phyloP scores from a whole-genome alignment of 2,888 invertebrate genomes.

The Protodeltote pygarga region DNA sequence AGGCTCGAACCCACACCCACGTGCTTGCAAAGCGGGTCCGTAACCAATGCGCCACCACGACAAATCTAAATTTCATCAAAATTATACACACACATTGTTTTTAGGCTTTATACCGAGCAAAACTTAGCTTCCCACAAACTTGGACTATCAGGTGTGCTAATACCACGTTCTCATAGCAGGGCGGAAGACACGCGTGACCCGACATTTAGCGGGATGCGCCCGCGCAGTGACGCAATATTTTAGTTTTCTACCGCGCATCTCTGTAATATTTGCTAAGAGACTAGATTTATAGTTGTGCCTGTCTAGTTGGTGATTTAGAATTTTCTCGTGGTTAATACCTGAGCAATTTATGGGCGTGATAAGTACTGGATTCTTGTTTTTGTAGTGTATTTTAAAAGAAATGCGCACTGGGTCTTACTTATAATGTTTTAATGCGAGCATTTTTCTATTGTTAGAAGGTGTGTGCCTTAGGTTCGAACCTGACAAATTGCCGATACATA shows the following conservation, averaged over 20 bases:
- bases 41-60: no score
- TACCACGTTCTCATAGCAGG: slow-evolving; percentile 70
- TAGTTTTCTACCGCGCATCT: slow-evolving; percentile 46
- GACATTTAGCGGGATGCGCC: slow-evolving; percentile 71
- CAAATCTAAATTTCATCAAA: no score
- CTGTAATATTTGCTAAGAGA: slow-evolving; percentile 38
- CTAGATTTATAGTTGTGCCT: slow-evolving; percentile 39
- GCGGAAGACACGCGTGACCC: slow-evolving; percentile 71
- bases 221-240: slow-evolving; percentile 52
- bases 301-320: slow-evolving; percentile 31
- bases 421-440: no score
- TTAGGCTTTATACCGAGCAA: neutral
- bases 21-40: no score
- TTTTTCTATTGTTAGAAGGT: no score
- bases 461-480: no score
- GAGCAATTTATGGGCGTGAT: slow-evolving; percentile 22
- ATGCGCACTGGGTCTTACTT: no score
- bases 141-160: slow-evolving; percentile 50
- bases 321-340: slow-evolving; percentile 16
- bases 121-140: slow-evolving; percentile 34
- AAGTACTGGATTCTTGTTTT: slow-evolving; percentile 5
- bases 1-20: no score
- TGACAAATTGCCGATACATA: no score
- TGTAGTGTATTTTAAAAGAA: no score
- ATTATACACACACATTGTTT: no score